Evolutionary conservation across 2,113 vertebrate genomes (phyloP).

Genomic region (Phrynocephalus versicolor): DNA sequence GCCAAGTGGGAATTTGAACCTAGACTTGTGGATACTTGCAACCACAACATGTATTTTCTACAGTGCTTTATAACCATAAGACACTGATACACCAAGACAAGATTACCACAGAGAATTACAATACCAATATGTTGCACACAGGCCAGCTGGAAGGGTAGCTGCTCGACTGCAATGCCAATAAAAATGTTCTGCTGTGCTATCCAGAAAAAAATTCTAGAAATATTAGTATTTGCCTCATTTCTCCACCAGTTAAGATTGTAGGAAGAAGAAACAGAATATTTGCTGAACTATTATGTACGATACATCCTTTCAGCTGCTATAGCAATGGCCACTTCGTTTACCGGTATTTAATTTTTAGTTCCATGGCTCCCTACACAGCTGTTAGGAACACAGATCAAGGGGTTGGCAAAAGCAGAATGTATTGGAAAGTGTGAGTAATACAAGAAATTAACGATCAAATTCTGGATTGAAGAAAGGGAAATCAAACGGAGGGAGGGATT

Average conservation of each 20-base stretch:
- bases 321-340: accelerated
- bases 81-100: neutral
- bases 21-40: neutral
- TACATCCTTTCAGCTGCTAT: neutral
- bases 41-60: neutral
- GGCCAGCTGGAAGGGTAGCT: neutral
- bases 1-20: neutral
- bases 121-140: no score
- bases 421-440: slow-evolving; percentile 19
- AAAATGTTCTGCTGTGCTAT: neutral
- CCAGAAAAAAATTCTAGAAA: neutral
- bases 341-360: slow-evolving; percentile 15
- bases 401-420: neutral
- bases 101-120: neutral
- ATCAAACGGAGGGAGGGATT: neutral
- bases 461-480: neutral
- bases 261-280: neutral
- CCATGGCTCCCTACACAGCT: neutral
- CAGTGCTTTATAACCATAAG: neutral
- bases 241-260: neutral
- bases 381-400: slow-evolving; percentile 9
- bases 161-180: neutral
- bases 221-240: neutral
- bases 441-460: slow-evolving; percentile 26
- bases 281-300: neutral